Conservation (phyloP, 1,140 invertebrate genomes). For the Whitmania pigra region DNA sequence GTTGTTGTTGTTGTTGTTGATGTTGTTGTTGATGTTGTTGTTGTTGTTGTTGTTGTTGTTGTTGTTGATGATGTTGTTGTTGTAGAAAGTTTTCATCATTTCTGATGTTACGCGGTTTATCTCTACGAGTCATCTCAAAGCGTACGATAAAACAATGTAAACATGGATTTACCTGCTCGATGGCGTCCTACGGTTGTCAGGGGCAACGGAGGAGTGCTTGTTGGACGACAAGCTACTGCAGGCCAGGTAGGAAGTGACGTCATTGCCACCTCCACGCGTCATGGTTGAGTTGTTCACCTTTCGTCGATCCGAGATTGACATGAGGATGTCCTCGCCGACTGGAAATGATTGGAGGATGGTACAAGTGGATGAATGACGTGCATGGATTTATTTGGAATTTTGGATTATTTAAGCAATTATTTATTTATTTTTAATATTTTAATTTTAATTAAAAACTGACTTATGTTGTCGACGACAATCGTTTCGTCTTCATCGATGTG, state of each 20-base stretch:
- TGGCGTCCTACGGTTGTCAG: not conserved
- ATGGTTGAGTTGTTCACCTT: not conserved
- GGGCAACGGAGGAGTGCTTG: not conserved
- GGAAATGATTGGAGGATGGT: not conserved
- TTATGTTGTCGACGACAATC: conserved; percentile 21
- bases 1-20: not conserved
- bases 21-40: not conserved
- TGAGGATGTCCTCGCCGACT: conserved; percentile 4
- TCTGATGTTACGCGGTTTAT: not conserved
- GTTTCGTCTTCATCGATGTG: conserved; percentile 18
- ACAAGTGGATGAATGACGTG: not conserved
- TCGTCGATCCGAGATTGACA: not conserved
- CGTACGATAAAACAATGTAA: too few relatives aligned
- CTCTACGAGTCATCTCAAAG: too few relatives aligned
- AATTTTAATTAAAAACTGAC: not conserved
- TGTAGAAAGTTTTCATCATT: not conserved
- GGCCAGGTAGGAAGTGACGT: conserved; percentile 1
- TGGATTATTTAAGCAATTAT: too few relatives aligned
- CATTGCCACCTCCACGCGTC: not conserved
- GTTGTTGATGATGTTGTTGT: not conserved
- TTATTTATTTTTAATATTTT: too few relatives aligned
- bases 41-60: conserved; percentile 2
- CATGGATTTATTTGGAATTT: not conserved
- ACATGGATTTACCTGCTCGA: too few relatives aligned
- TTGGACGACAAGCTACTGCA: not conserved